These are phyloP conservation scores for Notothenia coriiceps DNA, from an alignment of 2,113 vertebrate genomes.

Conservation along the genomic window DNA sequence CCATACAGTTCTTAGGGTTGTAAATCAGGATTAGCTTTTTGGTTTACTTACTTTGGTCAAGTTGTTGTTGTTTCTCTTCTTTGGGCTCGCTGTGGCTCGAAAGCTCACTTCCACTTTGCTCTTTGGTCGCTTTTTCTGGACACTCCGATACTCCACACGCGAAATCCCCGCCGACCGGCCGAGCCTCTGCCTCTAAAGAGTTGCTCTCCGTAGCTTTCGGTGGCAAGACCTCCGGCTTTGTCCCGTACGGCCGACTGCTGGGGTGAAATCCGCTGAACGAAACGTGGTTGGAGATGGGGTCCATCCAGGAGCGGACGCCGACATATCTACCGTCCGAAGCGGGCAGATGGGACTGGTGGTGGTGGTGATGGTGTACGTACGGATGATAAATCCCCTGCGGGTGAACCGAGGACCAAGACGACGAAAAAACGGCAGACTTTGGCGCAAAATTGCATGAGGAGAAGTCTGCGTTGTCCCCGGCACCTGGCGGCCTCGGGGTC, in stretches of 20 bases:
- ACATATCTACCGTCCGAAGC: constrained; percentile 91
- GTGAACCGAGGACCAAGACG: constrained; percentile 94
- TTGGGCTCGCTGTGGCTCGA: constrained; percentile 91
- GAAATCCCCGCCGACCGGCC: constrained; percentile 86
- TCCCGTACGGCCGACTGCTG: constrained; percentile 88
- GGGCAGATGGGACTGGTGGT: constrained; percentile 88
- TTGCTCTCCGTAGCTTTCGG: constrained; percentile 88
- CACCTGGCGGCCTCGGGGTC: constrained; percentile 90
- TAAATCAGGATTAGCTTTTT: constrained; percentile 96
- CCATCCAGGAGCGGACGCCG: constrained; percentile 94
- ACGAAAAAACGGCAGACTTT: constrained; percentile 93
- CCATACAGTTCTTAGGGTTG: constrained; percentile 92
- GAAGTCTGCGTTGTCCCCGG: constrained; percentile 91
- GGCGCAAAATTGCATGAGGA: constrained; percentile 97
- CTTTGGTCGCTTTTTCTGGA: constrained; percentile 86
- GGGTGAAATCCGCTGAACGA: constrained; percentile 89
- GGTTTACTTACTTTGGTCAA: constrained; percentile 99
- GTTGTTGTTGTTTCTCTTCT: constrained; percentile 95
- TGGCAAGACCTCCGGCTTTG: constrained; percentile 89
- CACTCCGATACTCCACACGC: constrained; percentile 86
- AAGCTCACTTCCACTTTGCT: constrained; percentile 87
- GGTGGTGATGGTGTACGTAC: constrained; percentile 86
- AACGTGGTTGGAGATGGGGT: constrained; percentile 88
- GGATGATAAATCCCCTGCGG: constrained; percentile 95
- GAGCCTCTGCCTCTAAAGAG: constrained; percentile 86